Base-by-base conservation (phyloP, 2,797 vertebrate genomes). In the Eidolon dupreanum region DNA sequence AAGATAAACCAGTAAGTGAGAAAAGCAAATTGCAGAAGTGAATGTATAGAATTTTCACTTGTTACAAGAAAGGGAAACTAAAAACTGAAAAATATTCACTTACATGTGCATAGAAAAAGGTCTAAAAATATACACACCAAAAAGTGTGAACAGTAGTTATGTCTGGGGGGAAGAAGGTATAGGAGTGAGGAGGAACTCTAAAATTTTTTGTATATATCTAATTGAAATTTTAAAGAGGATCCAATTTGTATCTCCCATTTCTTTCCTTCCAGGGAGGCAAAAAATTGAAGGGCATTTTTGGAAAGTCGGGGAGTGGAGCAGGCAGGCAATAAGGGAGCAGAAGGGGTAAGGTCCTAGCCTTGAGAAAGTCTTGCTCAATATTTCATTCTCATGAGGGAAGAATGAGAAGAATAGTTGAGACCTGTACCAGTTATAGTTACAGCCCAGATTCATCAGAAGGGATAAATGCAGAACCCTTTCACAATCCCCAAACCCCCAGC, bases 181-280 rank as follows among this genome's bases (percentile, higher is more conserved):
- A 33, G 33, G 33, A 87, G 5, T 71, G 26, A 86, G 31, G 6
- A 87, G 66, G 36, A 63, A 43, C 31, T 68, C 20, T 88, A 31
- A 55, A 55, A 16, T n/a, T 46, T 6, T 74, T 9, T 70, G 53
- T 87, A 59, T 24, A 63, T 1, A 68, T 66, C 8, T 19, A n/a
- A 90, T 2, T 81, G 46, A 94, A 70, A 79, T 71, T 63, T 85
- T 43, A 73, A 51, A 97, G 59, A 93, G 65, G 63, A 68, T 7
- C 53, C 71, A 90, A 24, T 88, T 57, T 89, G 49, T 46, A 66
- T 16, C 84, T 2, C 8, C 55, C 12, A 71, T 65, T 87, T 92
- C 38, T 68, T 86, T 88, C 33, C 84, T 79, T 95, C 15, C 22
- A 57, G 10, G 73, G 31, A 90, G 17, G 26, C 13, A n/a, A 93